Conservation (phyloP, 2,888 invertebrate species). For the Agrotis exclamationis region DNA sequence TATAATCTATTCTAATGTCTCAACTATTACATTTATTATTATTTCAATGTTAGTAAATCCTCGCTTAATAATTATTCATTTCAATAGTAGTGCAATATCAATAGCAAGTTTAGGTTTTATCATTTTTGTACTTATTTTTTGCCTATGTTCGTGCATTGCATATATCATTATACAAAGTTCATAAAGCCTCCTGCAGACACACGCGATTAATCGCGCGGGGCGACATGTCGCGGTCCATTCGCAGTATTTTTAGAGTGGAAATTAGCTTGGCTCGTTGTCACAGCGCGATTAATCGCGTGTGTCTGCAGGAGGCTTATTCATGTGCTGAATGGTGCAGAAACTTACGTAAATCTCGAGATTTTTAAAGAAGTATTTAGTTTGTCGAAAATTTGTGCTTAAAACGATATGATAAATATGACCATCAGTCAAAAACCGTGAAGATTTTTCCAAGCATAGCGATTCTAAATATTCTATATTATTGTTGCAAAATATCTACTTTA, state of each 20-base stretch:
- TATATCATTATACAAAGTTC: slow-evolving; percentile 28
- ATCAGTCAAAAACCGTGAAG: background rate
- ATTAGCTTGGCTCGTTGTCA: no score
- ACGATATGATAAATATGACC: background rate
- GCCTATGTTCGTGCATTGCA: slow-evolving; percentile 22
- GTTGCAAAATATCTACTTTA: slow-evolving; percentile 21
- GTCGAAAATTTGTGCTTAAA: slow-evolving; percentile 4
- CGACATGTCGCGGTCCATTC: no score
- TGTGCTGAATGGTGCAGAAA: slow-evolving; percentile 33
- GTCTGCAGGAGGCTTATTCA: no score
- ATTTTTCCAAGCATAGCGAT: background rate
- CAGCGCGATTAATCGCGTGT: no score
- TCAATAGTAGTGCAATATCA: slow-evolving; percentile 57
- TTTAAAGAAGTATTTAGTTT: slow-evolving; percentile 21
- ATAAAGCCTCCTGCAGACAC: no score
- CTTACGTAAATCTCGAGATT: background rate
- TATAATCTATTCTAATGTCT: slow-evolving; percentile 55
- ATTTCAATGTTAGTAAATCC: slow-evolving; percentile 50
- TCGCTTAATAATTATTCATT: slow-evolving; percentile 47
- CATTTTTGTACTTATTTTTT: slow-evolving; percentile 66
- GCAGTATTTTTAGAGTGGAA: no score
- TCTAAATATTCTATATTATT: slow-evolving; percentile 15
- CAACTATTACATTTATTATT: slow-evolving; percentile 55
- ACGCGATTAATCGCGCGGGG: no score
- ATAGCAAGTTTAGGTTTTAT: slow-evolving; percentile 51